Conservation (phyloP, 1,140 invertebrate species). For the Zaprionus vittiger region DNA sequence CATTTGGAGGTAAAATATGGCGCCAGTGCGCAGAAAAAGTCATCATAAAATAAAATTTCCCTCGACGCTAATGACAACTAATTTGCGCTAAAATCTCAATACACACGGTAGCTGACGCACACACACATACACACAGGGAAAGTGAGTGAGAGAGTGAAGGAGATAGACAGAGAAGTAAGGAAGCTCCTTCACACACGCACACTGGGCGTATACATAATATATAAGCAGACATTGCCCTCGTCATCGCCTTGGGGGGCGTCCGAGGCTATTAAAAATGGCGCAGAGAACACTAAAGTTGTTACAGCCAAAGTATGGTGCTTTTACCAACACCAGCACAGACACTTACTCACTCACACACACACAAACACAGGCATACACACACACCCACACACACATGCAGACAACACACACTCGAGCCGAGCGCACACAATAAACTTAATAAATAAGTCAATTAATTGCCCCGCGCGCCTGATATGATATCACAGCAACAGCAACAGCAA, state of each 20-base stretch:
- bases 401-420: conserved; percentile 19
- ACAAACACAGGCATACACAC: background rate
- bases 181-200: background rate
- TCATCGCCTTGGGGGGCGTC: conserved; percentile 61
- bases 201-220: conserved; percentile 28
- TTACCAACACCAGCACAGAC: conserved; percentile 26
- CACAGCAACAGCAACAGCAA: conserved; percentile 59
- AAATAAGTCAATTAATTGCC: conserved; percentile 81
- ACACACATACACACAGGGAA: conserved; percentile 26
- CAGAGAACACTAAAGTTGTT: conserved; percentile 77
- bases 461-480: conserved; percentile 62
- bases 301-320: conserved; percentile 56
- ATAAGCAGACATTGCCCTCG: conserved; percentile 51
- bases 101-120: conserved; percentile 39
- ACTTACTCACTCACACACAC: conserved; percentile 4
- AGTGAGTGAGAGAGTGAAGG: background rate
- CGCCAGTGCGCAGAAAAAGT: conserved; percentile 56
- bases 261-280: conserved; percentile 78
- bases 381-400: background rate
- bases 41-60: conserved; percentile 80
- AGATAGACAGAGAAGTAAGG: background rate
- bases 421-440: conserved; percentile 77
- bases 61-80: conserved; percentile 78
- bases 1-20: conserved; percentile 52
- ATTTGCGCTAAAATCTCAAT: conserved; percentile 73